Conservation (phyloP, 1,140 invertebrate genomes). For the Neotoxoptera formosana region DNA sequence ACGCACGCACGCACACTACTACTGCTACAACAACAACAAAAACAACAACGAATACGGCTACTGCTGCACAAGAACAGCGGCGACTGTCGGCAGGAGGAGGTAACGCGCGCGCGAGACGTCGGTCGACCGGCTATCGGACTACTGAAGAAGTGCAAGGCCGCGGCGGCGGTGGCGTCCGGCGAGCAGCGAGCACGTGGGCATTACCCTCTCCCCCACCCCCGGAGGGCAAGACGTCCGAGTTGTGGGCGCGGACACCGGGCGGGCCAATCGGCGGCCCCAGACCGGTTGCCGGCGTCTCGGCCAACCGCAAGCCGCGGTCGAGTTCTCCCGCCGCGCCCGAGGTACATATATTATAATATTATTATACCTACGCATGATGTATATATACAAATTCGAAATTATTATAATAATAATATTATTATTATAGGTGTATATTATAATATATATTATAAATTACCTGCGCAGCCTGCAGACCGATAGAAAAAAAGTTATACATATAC, state of each 20-base stretch:
- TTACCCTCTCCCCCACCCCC: constrained; percentile 10
- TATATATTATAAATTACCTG: not conserved
- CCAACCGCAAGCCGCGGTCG: not conserved
- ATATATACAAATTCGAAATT: too few relatives aligned
- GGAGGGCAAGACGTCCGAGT: constrained; percentile 34
- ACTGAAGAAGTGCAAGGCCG: constrained; percentile 55
- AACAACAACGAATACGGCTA: not conserved
- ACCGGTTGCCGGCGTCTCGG: constrained; percentile 10
- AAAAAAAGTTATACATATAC: too few relatives aligned
- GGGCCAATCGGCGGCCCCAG: not conserved
- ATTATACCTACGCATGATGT: too few relatives aligned
- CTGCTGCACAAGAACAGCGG: not conserved
- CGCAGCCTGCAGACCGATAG: not conserved
- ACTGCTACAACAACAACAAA: not conserved
- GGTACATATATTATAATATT: not conserved
- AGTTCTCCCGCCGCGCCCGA: not conserved
- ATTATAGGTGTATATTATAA: too few relatives aligned
- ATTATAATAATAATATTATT: too few relatives aligned
- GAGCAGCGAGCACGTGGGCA: constrained; percentile 45
- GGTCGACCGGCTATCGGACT: constrained; percentile 40
- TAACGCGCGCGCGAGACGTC: constrained; percentile 1
- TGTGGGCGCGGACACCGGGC: constrained; percentile 39
- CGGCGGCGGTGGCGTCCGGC: not conserved
- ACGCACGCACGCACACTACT: not conserved
- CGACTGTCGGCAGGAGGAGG: not conserved